Evolutionary conservation across 2,888 invertebrate genomes (phyloP).

Genomic region (Stenurella melanura): DNA sequence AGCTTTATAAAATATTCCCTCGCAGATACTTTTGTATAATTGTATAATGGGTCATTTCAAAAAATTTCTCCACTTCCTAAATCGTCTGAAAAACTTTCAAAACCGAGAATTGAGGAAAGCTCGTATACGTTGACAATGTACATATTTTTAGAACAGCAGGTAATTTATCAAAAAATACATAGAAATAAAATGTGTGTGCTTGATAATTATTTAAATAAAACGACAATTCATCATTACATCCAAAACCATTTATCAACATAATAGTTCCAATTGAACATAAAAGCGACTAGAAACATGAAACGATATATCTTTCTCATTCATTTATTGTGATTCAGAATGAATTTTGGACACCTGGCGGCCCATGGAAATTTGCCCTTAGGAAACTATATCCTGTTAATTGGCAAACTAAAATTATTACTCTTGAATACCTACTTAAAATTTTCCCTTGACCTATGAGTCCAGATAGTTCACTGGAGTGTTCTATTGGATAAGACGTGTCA

Average conservation of each 20-base stretch:
- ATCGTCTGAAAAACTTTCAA: no score
- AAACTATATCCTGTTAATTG: not conserved
- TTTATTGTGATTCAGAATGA: slow-evolving; percentile 18
- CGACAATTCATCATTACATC: slow-evolving; percentile 49
- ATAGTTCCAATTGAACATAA: slow-evolving; percentile 49
- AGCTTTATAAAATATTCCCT: no score
- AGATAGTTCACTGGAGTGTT: no score
- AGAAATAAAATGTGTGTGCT: slow-evolving; percentile 47
- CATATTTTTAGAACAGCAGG: slow-evolving; percentile 16
- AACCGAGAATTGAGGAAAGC: no score
- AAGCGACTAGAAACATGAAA: slow-evolving; percentile 32
- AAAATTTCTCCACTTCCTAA: no score
- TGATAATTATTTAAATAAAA: slow-evolving; percentile 46
- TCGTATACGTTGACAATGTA: no score
- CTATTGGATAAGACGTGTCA: no score
- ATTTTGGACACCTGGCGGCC: slow-evolving; percentile 2
- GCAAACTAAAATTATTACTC: not conserved
- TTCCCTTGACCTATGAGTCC: no score
- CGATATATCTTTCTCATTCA: slow-evolving; percentile 42
- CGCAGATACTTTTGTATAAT: no score
- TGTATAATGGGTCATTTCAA: no score
- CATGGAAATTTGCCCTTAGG: no score
- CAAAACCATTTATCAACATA: slow-evolving; percentile 52
- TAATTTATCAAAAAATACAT: slow-evolving; percentile 49
- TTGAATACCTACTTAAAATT: not conserved